Percentiles rank a stretch among this genome's conserved stretches.
Evolutionary conservation across 2,888 invertebrate genomes (phyloP).

Genomic region (Asteroscopus sphinx): DNA sequence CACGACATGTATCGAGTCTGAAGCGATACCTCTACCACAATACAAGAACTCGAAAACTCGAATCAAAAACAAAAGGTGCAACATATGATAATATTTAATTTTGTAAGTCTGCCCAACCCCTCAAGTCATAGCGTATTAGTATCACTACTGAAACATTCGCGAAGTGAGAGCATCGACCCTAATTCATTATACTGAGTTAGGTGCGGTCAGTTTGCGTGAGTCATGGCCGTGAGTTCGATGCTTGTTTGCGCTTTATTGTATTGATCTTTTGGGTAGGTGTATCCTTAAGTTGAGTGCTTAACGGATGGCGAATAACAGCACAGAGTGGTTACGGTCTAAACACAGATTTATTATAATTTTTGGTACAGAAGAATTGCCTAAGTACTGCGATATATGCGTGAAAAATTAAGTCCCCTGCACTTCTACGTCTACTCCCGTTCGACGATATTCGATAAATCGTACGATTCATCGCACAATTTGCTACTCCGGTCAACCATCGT

Average conservation of each 20-base stretch:
- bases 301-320: background rate
- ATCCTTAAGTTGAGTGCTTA: slow-evolving; percentile 21
- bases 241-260: slow-evolving; percentile 29
- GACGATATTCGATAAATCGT: no score
- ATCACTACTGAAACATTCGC: slow-evolving; percentile 44
- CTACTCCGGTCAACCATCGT: no score
- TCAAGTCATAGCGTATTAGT: slow-evolving; percentile 29
- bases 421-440: no score
- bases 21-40: no score
- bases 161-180: slow-evolving; percentile 61
- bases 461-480: no score
- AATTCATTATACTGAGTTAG: slow-evolving; percentile 45
- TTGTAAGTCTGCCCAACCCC: slow-evolving; percentile 7
- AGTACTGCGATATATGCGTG: no score
- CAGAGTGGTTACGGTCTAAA: background rate
- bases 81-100: background rate
- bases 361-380: no score
- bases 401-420: no score
- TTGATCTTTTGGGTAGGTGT: slow-evolving; percentile 30
- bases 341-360: no score
- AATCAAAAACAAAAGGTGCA: slow-evolving; percentile 18
- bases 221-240: slow-evolving; percentile 43
- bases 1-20: no score
- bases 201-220: slow-evolving; percentile 61
- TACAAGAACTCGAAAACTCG: no score